phyloP scores from a whole-genome alignment of 2,113 vertebrate genomes.

The Pseudolaguvia tuberculata region DNA sequence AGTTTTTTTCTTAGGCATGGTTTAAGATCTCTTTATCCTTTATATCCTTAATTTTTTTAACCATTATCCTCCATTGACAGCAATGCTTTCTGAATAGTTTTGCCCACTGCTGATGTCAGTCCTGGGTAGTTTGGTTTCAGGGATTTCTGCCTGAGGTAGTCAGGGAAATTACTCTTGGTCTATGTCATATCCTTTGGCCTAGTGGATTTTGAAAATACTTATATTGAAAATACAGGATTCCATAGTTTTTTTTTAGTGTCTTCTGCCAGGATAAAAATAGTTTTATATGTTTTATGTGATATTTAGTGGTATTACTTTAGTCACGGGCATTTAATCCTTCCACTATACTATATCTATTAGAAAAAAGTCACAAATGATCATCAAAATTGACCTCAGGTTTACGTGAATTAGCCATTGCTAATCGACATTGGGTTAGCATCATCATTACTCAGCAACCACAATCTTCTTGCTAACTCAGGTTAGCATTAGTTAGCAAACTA shows the following conservation, averaged over 20 bases:
- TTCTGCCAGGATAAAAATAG: neutral
- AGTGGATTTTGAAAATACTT: constrained; percentile 43
- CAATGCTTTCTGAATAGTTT: constrained; percentile 61
- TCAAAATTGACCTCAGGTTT: neutral
- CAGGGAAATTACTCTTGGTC: constrained; percentile 56
- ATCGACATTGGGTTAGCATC: neutral
- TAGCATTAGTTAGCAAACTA: neutral
- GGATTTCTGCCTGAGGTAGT: constrained; percentile 62
- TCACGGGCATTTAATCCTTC: too few relatives aligned
- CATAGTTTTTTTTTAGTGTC: neutral
- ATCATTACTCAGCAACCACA: neutral
- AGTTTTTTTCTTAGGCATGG: neutral
- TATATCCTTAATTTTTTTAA: constrained; percentile 13
- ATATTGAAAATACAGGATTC: constrained; percentile 16
- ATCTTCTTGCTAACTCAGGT: neutral
- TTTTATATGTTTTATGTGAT: constrained; percentile 7
- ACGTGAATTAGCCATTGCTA: neutral
- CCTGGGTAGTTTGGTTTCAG: constrained; percentile 65
- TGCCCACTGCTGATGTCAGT: constrained; percentile 68
- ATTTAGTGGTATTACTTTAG: neutral
- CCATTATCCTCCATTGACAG: constrained; percentile 36
- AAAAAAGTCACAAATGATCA: neutral
- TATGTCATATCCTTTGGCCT: constrained; percentile 50
- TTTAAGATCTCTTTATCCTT: neutral
- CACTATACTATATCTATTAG: too few relatives aligned